phyloP scores from a whole-genome alignment of 2,888 invertebrate species.

The Dichetophora obliterata region DNA sequence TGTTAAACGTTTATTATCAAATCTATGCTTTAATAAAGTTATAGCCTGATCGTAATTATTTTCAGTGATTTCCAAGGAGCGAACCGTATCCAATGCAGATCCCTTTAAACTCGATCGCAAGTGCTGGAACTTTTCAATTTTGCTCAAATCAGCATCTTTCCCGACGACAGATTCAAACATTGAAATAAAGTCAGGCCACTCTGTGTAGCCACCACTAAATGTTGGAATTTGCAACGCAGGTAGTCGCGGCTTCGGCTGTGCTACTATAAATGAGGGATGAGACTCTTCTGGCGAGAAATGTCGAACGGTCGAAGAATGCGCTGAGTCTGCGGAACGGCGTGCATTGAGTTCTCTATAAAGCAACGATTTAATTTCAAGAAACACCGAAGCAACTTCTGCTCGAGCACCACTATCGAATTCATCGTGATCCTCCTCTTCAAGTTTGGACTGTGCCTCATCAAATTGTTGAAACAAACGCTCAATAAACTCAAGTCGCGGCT shows the following conservation, averaged over 20 bases:
- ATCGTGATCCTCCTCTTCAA: constrained; percentile 30
- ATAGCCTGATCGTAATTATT: constrained; percentile 18
- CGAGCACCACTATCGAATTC: constrained; percentile 17
- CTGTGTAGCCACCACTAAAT: not conserved
- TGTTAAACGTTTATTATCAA: constrained; percentile 9
- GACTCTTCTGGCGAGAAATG: constrained; percentile 31
- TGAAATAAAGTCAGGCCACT: not conserved
- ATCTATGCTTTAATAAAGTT: not conserved
- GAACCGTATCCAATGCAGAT: constrained; percentile 4
- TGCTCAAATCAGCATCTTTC: constrained; percentile 7
- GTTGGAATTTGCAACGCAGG: not conserved
- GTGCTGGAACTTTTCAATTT: constrained; percentile 23
- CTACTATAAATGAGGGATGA: not conserved
- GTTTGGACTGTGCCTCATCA: constrained; percentile 25
- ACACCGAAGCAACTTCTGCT: no score
- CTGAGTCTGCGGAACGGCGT: not conserved
- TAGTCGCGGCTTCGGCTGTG: not conserved
- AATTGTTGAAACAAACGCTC: constrained; percentile 7
- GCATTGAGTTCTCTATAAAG: constrained; percentile 33
- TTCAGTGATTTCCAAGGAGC: constrained; percentile 21
- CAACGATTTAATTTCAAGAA: constrained; percentile 25
- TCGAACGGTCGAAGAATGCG: constrained; percentile 33
- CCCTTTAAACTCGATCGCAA: constrained; percentile 20
- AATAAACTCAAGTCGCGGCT: no score
- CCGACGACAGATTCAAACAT: not conserved